Percentiles rank a stretch among this genome's conserved stretches.
Evolutionary conservation across 2,797 vertebrate species (phyloP).

Genomic region (Otus scops): DNA sequence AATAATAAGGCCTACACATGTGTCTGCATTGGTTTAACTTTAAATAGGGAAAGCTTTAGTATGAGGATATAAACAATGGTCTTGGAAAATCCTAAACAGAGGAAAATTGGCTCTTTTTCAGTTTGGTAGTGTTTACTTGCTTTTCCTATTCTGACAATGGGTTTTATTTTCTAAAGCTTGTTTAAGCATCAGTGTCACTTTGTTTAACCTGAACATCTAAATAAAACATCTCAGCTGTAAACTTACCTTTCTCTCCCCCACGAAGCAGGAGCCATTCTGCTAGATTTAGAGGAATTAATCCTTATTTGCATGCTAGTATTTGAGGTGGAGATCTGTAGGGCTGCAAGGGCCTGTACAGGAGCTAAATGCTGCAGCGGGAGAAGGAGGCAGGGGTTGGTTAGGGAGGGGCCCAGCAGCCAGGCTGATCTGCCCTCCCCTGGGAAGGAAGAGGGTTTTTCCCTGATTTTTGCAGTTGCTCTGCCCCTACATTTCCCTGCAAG

Average conservation of each 20-base stretch:
- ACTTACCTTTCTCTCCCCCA: background rate
- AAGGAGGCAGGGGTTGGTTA: background rate
- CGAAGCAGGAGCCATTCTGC: background rate
- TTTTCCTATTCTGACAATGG: background rate
- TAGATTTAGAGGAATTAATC: too few species aligned
- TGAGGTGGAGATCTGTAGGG: background rate
- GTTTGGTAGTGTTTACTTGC: background rate
- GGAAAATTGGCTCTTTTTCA: background rate
- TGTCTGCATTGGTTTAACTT: background rate
- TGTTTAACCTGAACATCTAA: background rate
- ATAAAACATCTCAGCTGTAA: background rate
- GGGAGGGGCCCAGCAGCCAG: too few species aligned
- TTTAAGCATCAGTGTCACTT: background rate
- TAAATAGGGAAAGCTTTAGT: background rate
- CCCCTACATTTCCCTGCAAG: too few species aligned
- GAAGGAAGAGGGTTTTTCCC: too few species aligned
- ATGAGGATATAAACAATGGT: background rate
- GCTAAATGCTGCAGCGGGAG: background rate
- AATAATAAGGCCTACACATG: background rate
- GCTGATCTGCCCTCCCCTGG: too few species aligned
- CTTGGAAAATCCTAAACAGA: background rate
- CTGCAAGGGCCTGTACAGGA: fast-evolving
- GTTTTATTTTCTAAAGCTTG: background rate
- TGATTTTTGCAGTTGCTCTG: background rate
- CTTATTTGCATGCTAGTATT: background rate